Conservation (phyloP, 2,797 vertebrate genomes). For the Knipowitschia caucasica region DNA sequence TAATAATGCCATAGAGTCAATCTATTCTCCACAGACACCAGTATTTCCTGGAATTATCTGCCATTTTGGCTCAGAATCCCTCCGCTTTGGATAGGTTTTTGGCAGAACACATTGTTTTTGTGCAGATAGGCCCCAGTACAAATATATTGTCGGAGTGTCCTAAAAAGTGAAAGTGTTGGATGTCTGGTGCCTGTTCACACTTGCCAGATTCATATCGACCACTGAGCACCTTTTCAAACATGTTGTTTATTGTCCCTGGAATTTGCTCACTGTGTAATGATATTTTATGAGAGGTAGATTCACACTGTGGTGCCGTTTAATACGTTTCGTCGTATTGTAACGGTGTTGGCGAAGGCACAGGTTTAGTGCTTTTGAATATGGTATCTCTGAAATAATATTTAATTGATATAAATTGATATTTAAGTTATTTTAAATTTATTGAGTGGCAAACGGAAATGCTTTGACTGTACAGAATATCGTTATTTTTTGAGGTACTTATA, state of each 20-base stretch:
- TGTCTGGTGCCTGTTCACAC: conserved; percentile 2
- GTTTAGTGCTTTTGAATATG: neutral
- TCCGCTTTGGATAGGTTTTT: neutral
- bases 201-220: conserved; percentile 8
- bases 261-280: conserved; percentile 8
- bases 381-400: conserved; percentile 16
- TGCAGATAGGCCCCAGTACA: neutral
- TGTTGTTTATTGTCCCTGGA: conserved; percentile 15
- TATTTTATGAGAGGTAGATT: conserved; percentile 22
- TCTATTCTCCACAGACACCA: neutral
- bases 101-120: conserved; percentile 9
- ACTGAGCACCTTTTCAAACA: neutral
- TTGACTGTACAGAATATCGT: too few relatives aligned
- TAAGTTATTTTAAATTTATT: too few relatives aligned
- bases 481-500: too few relatives aligned
- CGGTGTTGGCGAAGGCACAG: conserved; percentile 6
- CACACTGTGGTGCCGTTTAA: conserved; percentile 5
- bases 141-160: neutral
- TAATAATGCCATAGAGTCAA: neutral
- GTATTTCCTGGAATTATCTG: conserved; percentile 4
- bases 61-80: neutral
- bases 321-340: conserved; percentile 13
- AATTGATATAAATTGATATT: too few relatives aligned
- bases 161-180: neutral
- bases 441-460: too few relatives aligned